Conservation (phyloP, 2,797 vertebrate genomes). For the Acanthiza pusilla region DNA sequence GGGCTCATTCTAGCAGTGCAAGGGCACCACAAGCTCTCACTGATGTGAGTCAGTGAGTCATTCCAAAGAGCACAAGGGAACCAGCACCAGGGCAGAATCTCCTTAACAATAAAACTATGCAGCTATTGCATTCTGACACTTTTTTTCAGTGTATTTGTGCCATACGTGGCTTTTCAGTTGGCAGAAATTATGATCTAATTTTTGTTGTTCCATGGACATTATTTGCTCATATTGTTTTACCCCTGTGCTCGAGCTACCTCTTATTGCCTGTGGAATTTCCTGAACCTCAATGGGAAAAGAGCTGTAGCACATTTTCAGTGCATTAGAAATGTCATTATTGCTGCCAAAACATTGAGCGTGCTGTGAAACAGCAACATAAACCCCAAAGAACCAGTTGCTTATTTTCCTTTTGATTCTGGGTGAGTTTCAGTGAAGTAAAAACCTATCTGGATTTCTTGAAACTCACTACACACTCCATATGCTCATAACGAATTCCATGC, state of each 20-base stretch:
- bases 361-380: conserved; percentile 29
- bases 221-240: neutral
- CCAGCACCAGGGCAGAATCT: neutral
- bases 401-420: neutral
- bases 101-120: neutral
- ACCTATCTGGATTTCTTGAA: neutral
- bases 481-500: neutral
- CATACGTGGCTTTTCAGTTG: neutral
- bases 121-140: neutral
- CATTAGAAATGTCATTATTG: conserved; percentile 38
- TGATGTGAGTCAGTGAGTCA: neutral
- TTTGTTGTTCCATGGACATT: neutral
- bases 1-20: neutral
- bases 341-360: neutral
- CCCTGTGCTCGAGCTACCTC: neutral
- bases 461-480: neutral
- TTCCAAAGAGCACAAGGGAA: neutral
- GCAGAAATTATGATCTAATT: neutral
- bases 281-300: conserved; percentile 23
- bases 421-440: neutral
- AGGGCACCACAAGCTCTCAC: neutral
- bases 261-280: conserved; percentile 15
- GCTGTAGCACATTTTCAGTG: neutral
- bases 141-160: neutral
- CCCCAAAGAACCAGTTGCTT: neutral